Percentiles rank a stretch among this genome's conserved stretches.
These are phyloP conservation scores for Ectropis crepuscularia DNA, from an alignment of 2,888 invertebrate genomes.

Conservation along the genomic window DNA sequence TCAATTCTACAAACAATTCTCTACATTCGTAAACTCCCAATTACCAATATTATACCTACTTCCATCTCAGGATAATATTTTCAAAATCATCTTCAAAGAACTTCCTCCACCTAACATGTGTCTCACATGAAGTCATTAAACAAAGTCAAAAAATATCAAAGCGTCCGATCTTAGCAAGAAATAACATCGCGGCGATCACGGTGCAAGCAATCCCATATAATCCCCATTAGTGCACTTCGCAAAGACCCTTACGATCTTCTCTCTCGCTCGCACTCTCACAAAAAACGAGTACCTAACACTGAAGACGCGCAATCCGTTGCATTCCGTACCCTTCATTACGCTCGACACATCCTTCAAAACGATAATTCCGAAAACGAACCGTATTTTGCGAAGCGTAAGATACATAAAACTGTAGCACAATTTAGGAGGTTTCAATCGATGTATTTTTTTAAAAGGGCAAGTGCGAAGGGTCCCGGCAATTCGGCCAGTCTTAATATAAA, in stretches of 20 bases:
- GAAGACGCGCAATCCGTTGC: conserved; percentile 75
- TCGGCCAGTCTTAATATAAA: conserved; percentile 78
- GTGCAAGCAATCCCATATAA: conserved; percentile 71
- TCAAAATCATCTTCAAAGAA: conserved; percentile 2
- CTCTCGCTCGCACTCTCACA: conserved; percentile 74
- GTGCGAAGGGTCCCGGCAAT: conserved; percentile 53
- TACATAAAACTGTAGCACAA: conserved; percentile 42
- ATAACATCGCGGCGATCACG: conserved; percentile 61
- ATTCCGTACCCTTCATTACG: conserved; percentile 74
- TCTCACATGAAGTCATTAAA: conserved; percentile 42
- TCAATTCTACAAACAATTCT: no score
- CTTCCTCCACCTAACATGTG: conserved; percentile 5
- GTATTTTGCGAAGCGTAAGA: conserved; percentile 52
- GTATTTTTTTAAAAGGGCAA: conserved; percentile 50
- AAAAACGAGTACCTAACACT: conserved; percentile 79
- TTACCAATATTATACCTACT: no score
- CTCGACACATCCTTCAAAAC: conserved; percentile 40
- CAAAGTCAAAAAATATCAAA: conserved; percentile 49
- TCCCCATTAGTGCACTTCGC: conserved; percentile 80
- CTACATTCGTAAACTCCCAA: no score
- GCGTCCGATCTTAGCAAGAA: conserved; percentile 54
- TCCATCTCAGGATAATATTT: no score
- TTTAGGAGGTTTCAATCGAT: conserved; percentile 22
- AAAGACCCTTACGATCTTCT: conserved; percentile 60
- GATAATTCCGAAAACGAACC: conserved; percentile 46